Evolutionary conservation across 2,888 invertebrate genomes (phyloP).

Genomic region (Pseudococcus longispinus): DNA sequence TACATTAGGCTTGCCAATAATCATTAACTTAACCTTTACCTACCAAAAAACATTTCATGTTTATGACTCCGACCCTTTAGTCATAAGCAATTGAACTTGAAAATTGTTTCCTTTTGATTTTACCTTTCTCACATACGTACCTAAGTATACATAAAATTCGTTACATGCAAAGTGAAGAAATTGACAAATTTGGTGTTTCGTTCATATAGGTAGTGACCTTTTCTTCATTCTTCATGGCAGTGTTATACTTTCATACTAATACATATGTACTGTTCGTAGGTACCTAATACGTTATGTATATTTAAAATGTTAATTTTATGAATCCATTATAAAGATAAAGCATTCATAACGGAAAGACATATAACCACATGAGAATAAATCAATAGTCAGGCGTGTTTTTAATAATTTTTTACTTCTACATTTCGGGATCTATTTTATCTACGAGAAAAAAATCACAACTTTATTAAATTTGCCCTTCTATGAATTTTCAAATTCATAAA

Average conservation of each 20-base stretch:
- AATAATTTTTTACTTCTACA: not conserved
- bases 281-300: not conserved
- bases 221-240: not conserved
- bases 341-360: slow-evolving; percentile 5
- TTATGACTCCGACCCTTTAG: not conserved
- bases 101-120: not conserved
- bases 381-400: not conserved
- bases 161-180: not conserved
- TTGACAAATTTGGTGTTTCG: not conserved
- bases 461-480: not conserved
- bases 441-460: not conserved
- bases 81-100: not conserved
- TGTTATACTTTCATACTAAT: not conserved
- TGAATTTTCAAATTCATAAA: not conserved
- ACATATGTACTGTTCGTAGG: not conserved
- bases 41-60: not conserved
- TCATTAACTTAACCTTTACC: not conserved
- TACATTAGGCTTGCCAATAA: not conserved
- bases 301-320: slow-evolving; percentile 29
- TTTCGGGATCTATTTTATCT: not conserved
- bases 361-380: not conserved
- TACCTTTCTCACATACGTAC: not conserved
- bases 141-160: not conserved
- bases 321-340: slow-evolving; percentile 5
- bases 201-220: slow-evolving; percentile 3